Evolutionary conservation across 2,888 invertebrate species (phyloP).

Genomic region (Perizoma flavofasciatum): DNA sequence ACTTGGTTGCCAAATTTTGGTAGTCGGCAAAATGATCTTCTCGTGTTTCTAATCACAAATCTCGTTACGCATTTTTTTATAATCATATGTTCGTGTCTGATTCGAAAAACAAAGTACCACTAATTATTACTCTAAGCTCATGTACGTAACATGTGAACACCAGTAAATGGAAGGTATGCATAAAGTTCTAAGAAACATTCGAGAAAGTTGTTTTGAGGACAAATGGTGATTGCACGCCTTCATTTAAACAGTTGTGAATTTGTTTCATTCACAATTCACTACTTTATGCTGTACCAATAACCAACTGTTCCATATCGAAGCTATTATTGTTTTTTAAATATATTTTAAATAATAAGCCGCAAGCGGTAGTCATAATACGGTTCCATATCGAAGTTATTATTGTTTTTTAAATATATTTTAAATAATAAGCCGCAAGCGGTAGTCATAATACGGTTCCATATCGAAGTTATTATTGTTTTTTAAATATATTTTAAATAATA

Average conservation of each 20-base stretch:
- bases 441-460: constrained; percentile 36
- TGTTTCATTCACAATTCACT: not conserved
- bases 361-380: constrained; percentile 38
- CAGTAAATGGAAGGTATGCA: constrained; percentile 22
- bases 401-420: constrained; percentile 35
- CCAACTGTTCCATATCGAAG: constrained; percentile 35
- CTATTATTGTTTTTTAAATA: constrained; percentile 39
- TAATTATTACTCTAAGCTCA: constrained; percentile 28
- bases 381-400: constrained; percentile 37
- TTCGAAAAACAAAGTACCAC: constrained; percentile 36
- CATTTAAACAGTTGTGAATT: constrained; percentile 1
- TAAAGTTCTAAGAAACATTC: constrained; percentile 41
- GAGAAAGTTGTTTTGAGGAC: constrained; percentile 59
- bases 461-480: constrained; percentile 40
- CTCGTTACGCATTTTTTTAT: constrained; percentile 28
- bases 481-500: constrained; percentile 41
- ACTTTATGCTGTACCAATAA: constrained; percentile 21
- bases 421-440: constrained; percentile 46
- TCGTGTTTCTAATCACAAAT: constrained; percentile 8
- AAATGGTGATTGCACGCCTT: constrained; percentile 29
- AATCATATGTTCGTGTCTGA: constrained; percentile 29
- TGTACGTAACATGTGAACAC: constrained; percentile 24
- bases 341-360: constrained; percentile 44
- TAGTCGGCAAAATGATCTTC: too few species aligned
- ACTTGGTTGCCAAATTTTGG: too few species aligned